phyloP scores from a whole-genome alignment of 1,140 invertebrate species.

The Drosophila asahinai region DNA sequence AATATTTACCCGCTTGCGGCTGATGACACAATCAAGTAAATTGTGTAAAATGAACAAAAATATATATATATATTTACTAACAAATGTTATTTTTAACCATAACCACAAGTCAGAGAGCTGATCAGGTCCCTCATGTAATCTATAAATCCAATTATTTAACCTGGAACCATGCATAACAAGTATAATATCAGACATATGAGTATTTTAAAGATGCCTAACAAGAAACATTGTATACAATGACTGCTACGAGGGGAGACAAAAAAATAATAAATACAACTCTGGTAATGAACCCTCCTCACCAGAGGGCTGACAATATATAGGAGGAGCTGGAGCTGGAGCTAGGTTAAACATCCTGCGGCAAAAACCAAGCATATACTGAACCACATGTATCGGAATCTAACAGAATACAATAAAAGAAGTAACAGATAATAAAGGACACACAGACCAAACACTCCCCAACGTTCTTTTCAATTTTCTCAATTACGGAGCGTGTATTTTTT shows the following conservation, averaged over 20 bases:
- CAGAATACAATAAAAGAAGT: slow-evolving; percentile 63
- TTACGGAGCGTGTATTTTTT: slow-evolving; percentile 28
- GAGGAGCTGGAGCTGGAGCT: slow-evolving; percentile 49
- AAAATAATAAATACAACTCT: slow-evolving; percentile 36
- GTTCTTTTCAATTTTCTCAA: slow-evolving; percentile 6
- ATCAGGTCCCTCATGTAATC: slow-evolving; percentile 39
- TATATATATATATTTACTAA: slow-evolving; percentile 58
- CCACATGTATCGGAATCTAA: slow-evolving; percentile 55
- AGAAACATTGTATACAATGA: slow-evolving; percentile 58
- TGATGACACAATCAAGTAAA: slow-evolving; percentile 40
- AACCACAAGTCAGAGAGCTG: slow-evolving; percentile 9
- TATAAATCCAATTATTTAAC: slow-evolving; percentile 49
- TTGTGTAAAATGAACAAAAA: slow-evolving; percentile 36
- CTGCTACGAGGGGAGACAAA: slow-evolving; percentile 46
- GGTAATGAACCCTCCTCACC: slow-evolving; percentile 58
- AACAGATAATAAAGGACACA: slow-evolving; percentile 81
- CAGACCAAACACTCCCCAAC: slow-evolving; percentile 63
- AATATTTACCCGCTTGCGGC: slow-evolving; percentile 60
- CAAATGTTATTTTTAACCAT: slow-evolving; percentile 59
- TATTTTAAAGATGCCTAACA: slow-evolving; percentile 63
- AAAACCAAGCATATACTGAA: slow-evolving; percentile 38
- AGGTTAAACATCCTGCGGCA: slow-evolving; percentile 50
- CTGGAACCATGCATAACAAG: slow-evolving; percentile 46
- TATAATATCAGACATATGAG: slow-evolving; percentile 66
- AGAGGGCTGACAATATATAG: slow-evolving; percentile 78